phyloP scores from a whole-genome alignment of 1,140 invertebrate genomes.

The Littorina saxatilis region DNA sequence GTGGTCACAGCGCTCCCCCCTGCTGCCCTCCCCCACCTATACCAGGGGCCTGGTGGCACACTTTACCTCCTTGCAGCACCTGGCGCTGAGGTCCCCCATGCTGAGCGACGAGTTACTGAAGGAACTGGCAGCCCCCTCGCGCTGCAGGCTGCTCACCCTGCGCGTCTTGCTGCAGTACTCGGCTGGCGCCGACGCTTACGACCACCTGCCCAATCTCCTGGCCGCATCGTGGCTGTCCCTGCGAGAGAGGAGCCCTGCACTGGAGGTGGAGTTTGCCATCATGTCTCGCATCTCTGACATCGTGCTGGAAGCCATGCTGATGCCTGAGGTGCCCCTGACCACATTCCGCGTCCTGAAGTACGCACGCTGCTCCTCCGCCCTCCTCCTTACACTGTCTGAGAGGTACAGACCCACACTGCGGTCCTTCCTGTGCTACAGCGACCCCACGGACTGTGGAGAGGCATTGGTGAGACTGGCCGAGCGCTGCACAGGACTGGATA shows the following conservation, averaged over 20 bases:
- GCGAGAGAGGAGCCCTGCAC: constrained; percentile 35
- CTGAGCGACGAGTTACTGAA: constrained; percentile 52
- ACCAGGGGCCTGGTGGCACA: constrained; percentile 36
- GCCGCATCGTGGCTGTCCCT: constrained; percentile 48
- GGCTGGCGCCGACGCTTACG: neutral
- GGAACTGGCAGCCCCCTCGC: constrained; percentile 37
- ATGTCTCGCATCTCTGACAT: constrained; percentile 49
- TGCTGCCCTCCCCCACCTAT: constrained; percentile 35
- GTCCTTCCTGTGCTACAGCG: constrained; percentile 51
- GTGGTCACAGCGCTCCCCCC: constrained; percentile 51
- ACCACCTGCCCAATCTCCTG: neutral
- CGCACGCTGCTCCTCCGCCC: constrained; percentile 44
- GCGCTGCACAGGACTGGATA: constrained; percentile 38
- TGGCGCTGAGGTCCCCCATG: constrained; percentile 56
- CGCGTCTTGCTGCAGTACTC: constrained; percentile 40
- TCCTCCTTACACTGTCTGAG: constrained; percentile 45
- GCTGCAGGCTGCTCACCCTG: constrained; percentile 34
- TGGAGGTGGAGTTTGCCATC: constrained; percentile 53
- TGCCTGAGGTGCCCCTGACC: constrained; percentile 53
- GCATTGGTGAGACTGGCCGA: constrained; percentile 35
- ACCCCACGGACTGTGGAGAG: constrained; percentile 41
- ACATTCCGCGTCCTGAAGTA: constrained; percentile 49
- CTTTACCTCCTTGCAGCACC: constrained; percentile 47
- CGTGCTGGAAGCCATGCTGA: constrained; percentile 52
- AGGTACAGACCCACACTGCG: constrained; percentile 49